These are phyloP conservation scores for Altica lythri DNA, from an alignment of 2,888 invertebrate genomes.

Conservation along the genomic window DNA sequence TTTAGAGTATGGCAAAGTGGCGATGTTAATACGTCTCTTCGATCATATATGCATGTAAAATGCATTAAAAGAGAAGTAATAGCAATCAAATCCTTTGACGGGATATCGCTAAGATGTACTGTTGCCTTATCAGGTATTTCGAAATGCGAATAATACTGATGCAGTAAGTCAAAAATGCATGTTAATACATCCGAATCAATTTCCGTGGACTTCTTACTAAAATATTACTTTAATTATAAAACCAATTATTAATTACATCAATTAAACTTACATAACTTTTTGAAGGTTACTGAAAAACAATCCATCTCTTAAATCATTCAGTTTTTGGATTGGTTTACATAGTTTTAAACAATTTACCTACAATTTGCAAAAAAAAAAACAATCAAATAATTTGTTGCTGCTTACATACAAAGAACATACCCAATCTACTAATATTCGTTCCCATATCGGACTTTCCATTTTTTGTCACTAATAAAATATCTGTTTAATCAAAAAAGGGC, in stretches of 20 bases:
- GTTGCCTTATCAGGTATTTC: conserved; percentile 39
- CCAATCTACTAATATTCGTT: conserved; percentile 6
- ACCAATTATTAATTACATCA: not conserved
- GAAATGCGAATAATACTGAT: conserved; percentile 45
- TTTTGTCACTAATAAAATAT: not conserved
- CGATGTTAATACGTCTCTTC: conserved; percentile 50
- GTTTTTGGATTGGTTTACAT: conserved; percentile 38
- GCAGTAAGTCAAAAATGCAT: conserved; percentile 42
- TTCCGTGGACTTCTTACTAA: conserved; percentile 41
- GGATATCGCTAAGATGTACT: conserved; percentile 43
- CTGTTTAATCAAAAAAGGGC: too few species aligned
- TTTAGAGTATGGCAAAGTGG: conserved; percentile 50
- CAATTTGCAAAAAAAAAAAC: conserved; percentile 4
- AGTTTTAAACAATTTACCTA: conserved; percentile 54
- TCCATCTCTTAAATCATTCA: conserved; percentile 47
- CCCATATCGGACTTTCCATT: conserved; percentile 7
- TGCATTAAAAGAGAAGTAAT: conserved; percentile 53
- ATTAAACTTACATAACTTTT: conserved; percentile 49
- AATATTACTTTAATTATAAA: conserved; percentile 11
- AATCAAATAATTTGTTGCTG: not conserved
- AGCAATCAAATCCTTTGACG: conserved; percentile 39
- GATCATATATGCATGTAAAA: conserved; percentile 52
- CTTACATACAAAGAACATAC: conserved; percentile 1
- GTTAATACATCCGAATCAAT: conserved; percentile 39
- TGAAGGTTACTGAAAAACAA: conserved; percentile 49